These are phyloP conservation scores for Acanthopagrus latus DNA, from an alignment of 2,797 vertebrate genomes.

Conservation along the genomic window DNA sequence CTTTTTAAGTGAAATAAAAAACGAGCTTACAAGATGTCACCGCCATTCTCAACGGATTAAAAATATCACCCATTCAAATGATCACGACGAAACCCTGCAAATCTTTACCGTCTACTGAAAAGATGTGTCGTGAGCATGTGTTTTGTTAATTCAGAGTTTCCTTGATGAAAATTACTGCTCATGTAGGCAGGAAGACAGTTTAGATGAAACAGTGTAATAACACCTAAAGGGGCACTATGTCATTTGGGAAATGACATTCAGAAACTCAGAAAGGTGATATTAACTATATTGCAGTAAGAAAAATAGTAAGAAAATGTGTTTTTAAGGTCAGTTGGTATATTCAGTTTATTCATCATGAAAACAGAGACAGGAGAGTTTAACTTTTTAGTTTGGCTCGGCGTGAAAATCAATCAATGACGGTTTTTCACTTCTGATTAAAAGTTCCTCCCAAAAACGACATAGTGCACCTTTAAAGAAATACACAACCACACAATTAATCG, in stretches of 20 bases:
- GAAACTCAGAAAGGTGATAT: too few species aligned
- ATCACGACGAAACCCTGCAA: too few species aligned
- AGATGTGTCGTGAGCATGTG: background rate
- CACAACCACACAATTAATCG: background rate
- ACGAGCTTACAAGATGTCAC: conserved; percentile 46
- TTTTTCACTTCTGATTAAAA: too few species aligned
- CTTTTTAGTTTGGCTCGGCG: too few species aligned
- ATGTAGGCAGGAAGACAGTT: background rate
- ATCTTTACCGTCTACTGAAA: background rate
- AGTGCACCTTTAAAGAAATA: background rate
- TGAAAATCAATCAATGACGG: too few species aligned
- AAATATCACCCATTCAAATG: background rate
- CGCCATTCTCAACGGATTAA: background rate
- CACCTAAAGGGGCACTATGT: background rate
- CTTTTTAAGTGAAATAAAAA: conserved; percentile 73
- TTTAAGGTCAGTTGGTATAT: too few species aligned
- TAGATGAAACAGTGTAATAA: background rate
- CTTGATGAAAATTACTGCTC: background rate
- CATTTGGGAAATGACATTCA: too few species aligned
- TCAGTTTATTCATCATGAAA: too few species aligned
- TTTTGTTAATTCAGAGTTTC: conserved; percentile 5
- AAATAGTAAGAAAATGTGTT: too few species aligned
- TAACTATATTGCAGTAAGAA: too few species aligned
- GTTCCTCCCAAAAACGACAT: too few species aligned
- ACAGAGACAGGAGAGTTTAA: too few species aligned